A percentile compares a stretch with the other conserved stretches of the same genome.
phyloP scores from a whole-genome alignment of 2,113 vertebrate genomes.

The Aptenodytes patagonicus region DNA sequence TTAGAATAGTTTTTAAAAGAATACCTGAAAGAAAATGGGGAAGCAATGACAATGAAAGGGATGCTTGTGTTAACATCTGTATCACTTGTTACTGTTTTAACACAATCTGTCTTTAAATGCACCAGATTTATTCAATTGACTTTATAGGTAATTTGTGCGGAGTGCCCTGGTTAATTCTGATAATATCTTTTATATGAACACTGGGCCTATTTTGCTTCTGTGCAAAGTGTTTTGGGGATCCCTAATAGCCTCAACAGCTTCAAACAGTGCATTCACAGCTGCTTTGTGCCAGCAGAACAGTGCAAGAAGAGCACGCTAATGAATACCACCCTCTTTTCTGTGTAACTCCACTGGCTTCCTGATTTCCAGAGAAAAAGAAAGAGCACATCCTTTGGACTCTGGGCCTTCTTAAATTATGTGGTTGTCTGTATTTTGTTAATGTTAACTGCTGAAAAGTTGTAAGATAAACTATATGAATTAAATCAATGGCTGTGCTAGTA shows the following conservation, averaged over 20 bases:
- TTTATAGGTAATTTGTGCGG: not conserved
- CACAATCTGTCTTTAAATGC: not conserved
- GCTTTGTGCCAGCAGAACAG: not conserved
- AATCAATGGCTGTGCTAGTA: not conserved
- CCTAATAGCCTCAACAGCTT: not conserved
- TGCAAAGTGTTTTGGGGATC: not conserved
- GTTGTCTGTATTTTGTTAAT: not conserved
- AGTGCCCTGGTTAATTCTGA: not conserved
- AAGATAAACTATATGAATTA: not conserved
- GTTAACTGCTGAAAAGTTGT: not conserved
- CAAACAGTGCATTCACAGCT: not conserved
- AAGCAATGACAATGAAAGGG: not conserved
- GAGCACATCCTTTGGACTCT: not conserved
- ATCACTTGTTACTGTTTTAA: not conserved
- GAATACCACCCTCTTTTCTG: not conserved
- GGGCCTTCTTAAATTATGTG: not conserved
- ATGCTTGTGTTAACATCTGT: not conserved
- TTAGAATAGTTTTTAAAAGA: conserved; percentile 77
- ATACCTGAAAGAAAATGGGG: conserved; percentile 66
- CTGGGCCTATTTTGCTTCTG: not conserved
- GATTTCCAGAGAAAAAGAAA: not conserved
- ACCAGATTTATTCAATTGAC: not conserved
- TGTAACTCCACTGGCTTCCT: not conserved
- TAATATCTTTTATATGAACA: not conserved
- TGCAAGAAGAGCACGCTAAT: not conserved